Percentiles rank a stretch among this genome's conserved stretches.
Evolutionary conservation across 2,113 vertebrate genomes (phyloP).

Genomic region (Leucopsar rothschildi): DNA sequence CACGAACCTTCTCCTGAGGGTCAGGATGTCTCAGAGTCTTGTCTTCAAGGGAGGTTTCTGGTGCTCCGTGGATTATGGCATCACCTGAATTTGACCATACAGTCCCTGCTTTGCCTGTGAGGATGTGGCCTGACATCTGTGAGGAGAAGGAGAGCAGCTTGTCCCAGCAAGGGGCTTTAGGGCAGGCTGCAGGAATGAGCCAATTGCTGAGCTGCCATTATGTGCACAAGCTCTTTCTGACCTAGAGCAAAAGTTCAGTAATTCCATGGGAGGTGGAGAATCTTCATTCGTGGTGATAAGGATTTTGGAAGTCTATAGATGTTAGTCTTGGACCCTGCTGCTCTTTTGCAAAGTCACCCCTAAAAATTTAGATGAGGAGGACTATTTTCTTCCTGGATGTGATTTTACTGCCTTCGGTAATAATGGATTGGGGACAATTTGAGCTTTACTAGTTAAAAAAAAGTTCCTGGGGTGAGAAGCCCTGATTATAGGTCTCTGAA

Average conservation of each 20-base stretch:
- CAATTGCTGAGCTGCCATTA: background rate
- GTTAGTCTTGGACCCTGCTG: background rate
- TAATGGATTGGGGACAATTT: background rate
- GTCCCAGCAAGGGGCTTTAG: background rate
- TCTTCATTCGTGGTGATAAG: background rate
- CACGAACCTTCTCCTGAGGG: background rate
- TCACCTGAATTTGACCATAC: background rate
- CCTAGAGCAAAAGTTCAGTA: background rate
- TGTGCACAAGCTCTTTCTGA: background rate
- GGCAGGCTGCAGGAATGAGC: background rate
- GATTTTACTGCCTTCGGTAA: background rate
- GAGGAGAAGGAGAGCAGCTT: background rate
- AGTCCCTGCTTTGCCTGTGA: background rate
- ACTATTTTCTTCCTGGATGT: background rate
- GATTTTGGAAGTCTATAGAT: background rate
- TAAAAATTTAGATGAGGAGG: background rate
- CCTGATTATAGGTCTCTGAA: constrained; percentile 40
- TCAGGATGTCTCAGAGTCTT: background rate
- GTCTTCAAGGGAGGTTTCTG: background rate
- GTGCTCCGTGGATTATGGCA: fast-evolving
- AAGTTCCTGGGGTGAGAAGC: background rate
- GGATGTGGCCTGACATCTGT: background rate
- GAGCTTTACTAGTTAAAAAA: background rate
- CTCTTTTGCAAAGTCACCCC: background rate
- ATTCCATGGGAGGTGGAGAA: background rate